A percentile compares a stretch with the other conserved stretches of the same genome.
Evolutionary conservation across 2,113 vertebrate genomes (phyloP).

Genomic region (Calyptomena viridis): DNA sequence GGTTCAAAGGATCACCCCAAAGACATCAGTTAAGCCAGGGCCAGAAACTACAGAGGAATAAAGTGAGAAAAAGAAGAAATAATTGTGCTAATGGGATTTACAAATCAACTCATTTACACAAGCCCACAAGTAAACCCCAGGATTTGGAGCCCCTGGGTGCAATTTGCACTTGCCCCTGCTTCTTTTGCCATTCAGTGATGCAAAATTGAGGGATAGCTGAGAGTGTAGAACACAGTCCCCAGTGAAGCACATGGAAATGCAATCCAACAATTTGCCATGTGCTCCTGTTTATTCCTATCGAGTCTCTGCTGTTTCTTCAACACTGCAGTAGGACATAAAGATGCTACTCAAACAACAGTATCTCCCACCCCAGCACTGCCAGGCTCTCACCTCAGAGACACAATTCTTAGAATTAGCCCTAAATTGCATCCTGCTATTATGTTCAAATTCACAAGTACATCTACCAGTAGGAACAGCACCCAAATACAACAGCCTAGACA

Average conservation of each 20-base stretch:
- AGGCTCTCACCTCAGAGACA: neutral
- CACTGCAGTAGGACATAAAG: neutral
- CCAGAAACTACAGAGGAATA: neutral
- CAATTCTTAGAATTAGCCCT: neutral
- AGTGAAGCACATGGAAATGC: neutral
- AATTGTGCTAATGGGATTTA: neutral
- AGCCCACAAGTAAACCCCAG: neutral
- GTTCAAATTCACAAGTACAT: neutral
- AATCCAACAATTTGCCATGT: neutral
- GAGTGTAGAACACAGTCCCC: neutral
- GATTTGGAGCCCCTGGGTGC: neutral
- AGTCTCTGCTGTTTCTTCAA: neutral
- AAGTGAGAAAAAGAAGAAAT: neutral
- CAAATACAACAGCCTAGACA: neutral
- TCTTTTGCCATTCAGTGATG: neutral
- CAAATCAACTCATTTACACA: neutral
- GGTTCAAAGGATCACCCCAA: neutral
- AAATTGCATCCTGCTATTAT: neutral
- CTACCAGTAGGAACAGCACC: neutral
- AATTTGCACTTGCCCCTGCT: neutral
- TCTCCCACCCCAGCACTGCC: neutral
- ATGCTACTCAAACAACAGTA: neutral
- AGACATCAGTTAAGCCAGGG: neutral
- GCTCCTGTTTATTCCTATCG: neutral
- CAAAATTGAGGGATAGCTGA: neutral